Conservation (phyloP, 2,113 vertebrate species). For the Oriolus oriolus region DNA sequence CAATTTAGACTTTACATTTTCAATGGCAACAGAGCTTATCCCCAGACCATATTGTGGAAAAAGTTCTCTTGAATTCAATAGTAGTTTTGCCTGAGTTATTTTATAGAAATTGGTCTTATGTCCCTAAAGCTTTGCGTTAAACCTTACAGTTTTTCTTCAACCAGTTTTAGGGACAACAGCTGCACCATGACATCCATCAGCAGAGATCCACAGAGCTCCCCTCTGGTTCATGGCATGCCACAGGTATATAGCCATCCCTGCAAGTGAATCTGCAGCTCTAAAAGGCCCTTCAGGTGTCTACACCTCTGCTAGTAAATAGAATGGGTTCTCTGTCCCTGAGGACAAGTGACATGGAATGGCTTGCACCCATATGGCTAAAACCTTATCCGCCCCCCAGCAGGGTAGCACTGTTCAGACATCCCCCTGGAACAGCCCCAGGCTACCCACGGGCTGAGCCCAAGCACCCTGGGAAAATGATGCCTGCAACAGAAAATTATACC, state of each 20-base stretch:
- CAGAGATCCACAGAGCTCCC: not conserved
- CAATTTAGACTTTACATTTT: not conserved
- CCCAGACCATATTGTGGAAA: not conserved
- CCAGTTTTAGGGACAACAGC: not conserved
- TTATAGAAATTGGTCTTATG: not conserved
- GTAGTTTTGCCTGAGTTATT: not conserved
- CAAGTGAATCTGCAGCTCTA: not conserved
- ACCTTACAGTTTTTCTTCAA: not conserved
- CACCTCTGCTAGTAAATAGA: not conserved
- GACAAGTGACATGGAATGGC: not conserved
- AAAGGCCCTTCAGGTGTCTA: not conserved
- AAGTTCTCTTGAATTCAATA: not conserved
- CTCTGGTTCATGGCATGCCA: fast-evolving
- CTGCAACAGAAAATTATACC: not conserved
- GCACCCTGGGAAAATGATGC: not conserved
- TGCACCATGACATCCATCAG: not conserved
- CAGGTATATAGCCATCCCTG: too few relatives aligned
- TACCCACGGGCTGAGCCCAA: not conserved
- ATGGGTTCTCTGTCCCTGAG: not conserved
- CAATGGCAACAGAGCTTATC: not conserved
- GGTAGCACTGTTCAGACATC: not conserved
- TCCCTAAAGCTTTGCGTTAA: not conserved
- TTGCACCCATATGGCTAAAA: not conserved
- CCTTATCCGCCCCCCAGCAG: not conserved
- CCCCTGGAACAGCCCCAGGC: not conserved